A percentile compares a stretch with the other conserved stretches of the same genome.
phyloP scores from a whole-genome alignment of 2,888 invertebrate species.

The Hermaeophaga mercurialis region DNA sequence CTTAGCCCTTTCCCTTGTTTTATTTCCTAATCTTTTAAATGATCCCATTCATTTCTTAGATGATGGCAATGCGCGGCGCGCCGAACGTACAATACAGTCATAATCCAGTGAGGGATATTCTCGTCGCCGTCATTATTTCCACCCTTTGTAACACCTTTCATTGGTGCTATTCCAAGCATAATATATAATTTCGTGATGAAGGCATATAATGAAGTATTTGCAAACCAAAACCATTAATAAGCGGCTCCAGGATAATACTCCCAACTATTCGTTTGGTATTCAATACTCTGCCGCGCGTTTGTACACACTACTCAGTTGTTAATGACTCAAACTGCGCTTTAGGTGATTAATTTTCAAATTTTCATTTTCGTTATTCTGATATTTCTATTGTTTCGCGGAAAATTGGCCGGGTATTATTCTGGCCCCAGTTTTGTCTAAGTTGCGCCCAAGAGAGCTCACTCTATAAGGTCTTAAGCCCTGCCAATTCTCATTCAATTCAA shows the following conservation, averaged over 20 bases:
- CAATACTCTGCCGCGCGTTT: constrained; percentile 8
- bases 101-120: constrained; percentile 21
- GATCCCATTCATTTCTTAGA: constrained; percentile 12
- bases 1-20: too few relatives aligned
- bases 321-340: constrained; percentile 14
- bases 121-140: constrained; percentile 22
- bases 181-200: constrained; percentile 34
- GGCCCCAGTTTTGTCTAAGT: background rate
- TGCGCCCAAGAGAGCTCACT: background rate
- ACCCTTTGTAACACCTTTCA: constrained; percentile 21
- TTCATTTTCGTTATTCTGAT: constrained; percentile 17
- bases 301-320: constrained; percentile 13
- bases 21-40: constrained; percentile 16
- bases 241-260: constrained; percentile 24
- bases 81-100: constrained; percentile 18
- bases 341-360: constrained; percentile 25
- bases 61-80: background rate
- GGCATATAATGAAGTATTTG: constrained; percentile 38
- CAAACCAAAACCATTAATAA: constrained; percentile 39
- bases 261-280: constrained; percentile 18
- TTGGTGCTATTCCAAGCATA: constrained; percentile 23
- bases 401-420: constrained; percentile 5
- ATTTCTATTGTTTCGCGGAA: constrained; percentile 10
- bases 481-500: background rate
- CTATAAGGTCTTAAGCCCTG: background rate